phyloP scores from a whole-genome alignment of 37 sponge, comb jelly and placozoan species.

The Aphrocallistes beatrix region DNA sequence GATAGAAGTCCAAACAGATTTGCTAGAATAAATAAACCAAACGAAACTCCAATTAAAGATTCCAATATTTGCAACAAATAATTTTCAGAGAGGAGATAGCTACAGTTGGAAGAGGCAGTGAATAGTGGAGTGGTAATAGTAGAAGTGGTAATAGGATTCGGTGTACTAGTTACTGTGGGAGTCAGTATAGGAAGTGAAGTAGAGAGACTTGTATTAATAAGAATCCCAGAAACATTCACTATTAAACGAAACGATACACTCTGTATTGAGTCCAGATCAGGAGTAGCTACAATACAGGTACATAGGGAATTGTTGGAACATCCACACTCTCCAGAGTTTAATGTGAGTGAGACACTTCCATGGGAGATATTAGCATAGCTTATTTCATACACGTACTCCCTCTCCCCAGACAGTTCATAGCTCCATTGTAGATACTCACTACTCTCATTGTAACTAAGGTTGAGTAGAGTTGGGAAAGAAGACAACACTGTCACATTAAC shows the following conservation, averaged over 20 bases:
- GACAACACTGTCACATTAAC: neutral
- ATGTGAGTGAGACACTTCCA: no score
- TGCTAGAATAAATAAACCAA: no score
- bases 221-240: neutral
- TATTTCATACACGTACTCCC: neutral
- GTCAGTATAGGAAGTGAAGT: neutral
- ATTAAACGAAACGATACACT: neutral
- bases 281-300: neutral
- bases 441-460: neutral
- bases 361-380: neutral
- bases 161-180: neutral
- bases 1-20: no score
- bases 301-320: neutral
- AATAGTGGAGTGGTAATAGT: no score
- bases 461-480: neutral
- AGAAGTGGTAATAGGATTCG: no score
- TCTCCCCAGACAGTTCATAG: neutral
- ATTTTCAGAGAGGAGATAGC: no score
- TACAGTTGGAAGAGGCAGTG: no score
- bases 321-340: neutral
- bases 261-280: neutral
- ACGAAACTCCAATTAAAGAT: no score
- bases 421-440: neutral
- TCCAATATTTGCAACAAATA: no score
- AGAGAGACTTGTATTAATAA: neutral